Evolutionary conservation across 2,888 invertebrate genomes (phyloP).

Genomic region (Metopia argyrocephala): DNA sequence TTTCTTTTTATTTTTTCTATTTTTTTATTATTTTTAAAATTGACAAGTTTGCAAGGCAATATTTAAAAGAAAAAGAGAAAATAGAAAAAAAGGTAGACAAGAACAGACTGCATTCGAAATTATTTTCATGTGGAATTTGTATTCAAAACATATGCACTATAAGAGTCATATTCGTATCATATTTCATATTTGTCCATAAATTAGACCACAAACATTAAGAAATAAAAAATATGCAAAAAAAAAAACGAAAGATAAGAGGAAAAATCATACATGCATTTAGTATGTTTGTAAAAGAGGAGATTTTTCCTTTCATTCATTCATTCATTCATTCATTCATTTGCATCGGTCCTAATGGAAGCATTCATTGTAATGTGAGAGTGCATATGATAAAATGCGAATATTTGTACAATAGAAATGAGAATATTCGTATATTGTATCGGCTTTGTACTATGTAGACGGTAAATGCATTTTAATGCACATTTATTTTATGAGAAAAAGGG

Average conservation of each 20-base stretch:
- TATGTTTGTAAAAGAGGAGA: neutral
- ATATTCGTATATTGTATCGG: conserved; percentile 15
- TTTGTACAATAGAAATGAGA: conserved; percentile 36
- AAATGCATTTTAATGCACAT: conserved; percentile 48
- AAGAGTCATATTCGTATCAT: conserved; percentile 38
- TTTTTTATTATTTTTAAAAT: neutral
- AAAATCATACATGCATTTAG: conserved; percentile 45
- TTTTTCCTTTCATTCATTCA: conserved; percentile 33
- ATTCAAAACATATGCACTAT: conserved; percentile 56
- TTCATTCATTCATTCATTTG: conserved; percentile 3
- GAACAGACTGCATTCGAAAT: conserved; percentile 21
- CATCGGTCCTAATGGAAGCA: conserved; percentile 13
- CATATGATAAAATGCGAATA: conserved; percentile 39
- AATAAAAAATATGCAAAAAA: neutral
- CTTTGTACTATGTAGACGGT: conserved; percentile 13
- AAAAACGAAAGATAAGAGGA: neutral
- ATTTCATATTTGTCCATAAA: conserved; percentile 62
- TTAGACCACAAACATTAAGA: conserved; percentile 48
- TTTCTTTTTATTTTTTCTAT: neutral
- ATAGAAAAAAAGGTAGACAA: neutral
- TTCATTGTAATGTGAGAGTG: conserved; percentile 8
- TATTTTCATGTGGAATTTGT: conserved; percentile 56
- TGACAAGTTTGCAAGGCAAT: neutral
- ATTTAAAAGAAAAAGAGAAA: neutral
- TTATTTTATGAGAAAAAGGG: conserved; percentile 28